A percentile compares a stretch with the other conserved stretches of the same genome.
These are phyloP conservation scores for Nomada fucata DNA, from an alignment of 2,888 invertebrate species.

Conservation along the genomic window DNA sequence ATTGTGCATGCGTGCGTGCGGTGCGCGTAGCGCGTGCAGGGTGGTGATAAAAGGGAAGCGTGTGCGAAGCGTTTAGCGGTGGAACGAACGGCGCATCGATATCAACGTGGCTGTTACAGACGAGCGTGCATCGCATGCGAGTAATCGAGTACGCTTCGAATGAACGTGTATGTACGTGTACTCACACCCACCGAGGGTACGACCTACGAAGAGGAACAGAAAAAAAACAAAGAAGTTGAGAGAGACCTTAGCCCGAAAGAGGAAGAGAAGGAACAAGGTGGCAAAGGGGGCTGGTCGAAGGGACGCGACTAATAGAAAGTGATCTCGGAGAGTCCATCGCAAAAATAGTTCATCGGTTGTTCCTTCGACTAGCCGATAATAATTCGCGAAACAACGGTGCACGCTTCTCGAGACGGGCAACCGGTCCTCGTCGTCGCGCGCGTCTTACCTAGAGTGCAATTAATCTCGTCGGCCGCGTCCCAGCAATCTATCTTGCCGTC, in stretches of 20 bases:
- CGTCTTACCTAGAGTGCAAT: conserved; percentile 88
- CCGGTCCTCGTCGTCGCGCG: background rate
- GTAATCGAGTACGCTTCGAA: conserved; percentile 39
- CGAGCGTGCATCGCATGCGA: conserved; percentile 44
- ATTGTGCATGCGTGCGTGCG: conserved; percentile 9
- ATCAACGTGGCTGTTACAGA: background rate
- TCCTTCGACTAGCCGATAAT: conserved; percentile 23
- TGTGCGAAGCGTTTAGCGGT: background rate
- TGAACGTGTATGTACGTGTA: conserved; percentile 69
- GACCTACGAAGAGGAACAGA: conserved; percentile 77
- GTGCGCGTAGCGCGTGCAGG: background rate
- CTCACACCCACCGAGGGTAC: conserved; percentile 80
- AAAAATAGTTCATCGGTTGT: background rate
- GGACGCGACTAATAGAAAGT: background rate
- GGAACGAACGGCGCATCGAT: background rate
- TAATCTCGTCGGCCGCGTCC: conserved; percentile 91
- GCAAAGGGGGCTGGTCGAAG: background rate
- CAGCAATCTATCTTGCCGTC: conserved; percentile 91
- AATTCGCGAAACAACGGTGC: conserved; percentile 9
- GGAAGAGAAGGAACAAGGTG: background rate
- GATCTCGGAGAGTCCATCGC: background rate
- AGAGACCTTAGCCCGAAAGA: conserved; percentile 39
- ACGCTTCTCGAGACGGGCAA: conserved; percentile 12
- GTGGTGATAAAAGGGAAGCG: background rate
- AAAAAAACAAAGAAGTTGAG: conserved; percentile 49